Evolutionary conservation across 2,797 vertebrate genomes (phyloP).

Genomic region (Pelodytes ibericus): DNA sequence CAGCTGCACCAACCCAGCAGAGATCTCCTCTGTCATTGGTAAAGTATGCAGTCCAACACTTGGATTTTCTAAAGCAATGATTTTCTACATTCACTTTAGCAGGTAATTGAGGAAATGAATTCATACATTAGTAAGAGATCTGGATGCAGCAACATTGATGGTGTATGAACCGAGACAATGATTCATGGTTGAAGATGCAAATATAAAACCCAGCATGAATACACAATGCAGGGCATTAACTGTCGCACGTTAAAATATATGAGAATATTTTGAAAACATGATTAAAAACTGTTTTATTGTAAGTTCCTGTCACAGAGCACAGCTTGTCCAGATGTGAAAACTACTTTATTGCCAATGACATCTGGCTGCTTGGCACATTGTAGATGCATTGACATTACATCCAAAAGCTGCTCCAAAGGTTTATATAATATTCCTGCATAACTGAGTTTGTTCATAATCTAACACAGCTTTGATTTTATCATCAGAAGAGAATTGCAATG

Average conservation of each 20-base stretch:
- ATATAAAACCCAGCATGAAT: conserved; percentile 8
- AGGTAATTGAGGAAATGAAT: no score
- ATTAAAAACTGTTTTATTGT: conserved; percentile 38
- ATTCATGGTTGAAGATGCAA: conserved; percentile 7
- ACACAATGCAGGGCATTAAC: neutral
- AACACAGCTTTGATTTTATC: no score
- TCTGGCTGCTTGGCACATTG: conserved; percentile 38
- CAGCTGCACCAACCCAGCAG: no score
- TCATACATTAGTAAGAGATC: no score
- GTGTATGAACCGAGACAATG: neutral
- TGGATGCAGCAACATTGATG: neutral
- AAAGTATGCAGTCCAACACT: no score
- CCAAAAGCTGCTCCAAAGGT: conserved; percentile 12
- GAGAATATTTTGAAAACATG: conserved; percentile 16
- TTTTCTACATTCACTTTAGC: no score
- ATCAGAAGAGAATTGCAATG: no score
- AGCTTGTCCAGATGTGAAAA: conserved; percentile 41
- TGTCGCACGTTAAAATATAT: conserved; percentile 7
- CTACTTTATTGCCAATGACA: conserved; percentile 47
- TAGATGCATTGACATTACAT: conserved; percentile 12
- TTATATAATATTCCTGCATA: conserved; percentile 13
- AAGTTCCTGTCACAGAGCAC: conserved; percentile 26
- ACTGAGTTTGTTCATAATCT: neutral
- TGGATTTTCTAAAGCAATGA: no score
- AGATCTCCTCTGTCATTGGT: no score